Evolutionary conservation across 2,113 vertebrate genomes (phyloP), one percentile per base, ranked within the genome.

Genomic region (Cyphomyrus plagiostoma): DNA sequence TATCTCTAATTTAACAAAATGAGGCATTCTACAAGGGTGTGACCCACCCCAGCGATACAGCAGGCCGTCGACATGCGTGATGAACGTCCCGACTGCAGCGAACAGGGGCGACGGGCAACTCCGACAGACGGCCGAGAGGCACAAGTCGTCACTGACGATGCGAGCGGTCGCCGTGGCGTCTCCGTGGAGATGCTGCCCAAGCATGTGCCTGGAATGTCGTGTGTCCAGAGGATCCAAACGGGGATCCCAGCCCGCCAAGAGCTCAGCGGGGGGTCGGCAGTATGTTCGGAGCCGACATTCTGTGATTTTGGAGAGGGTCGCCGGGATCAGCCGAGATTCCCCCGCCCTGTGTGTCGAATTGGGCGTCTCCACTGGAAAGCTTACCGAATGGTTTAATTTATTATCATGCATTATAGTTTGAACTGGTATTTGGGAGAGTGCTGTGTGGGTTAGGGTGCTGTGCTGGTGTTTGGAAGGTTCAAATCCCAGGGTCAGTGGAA

Each of bases 281-380:
- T 95, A 95, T 95, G 95, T 95, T 96, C 95, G 94, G 94, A 95
- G 93, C 95, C 96, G 96, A 96, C 96, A 96, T 96, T 96, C 45
- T 96, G 95, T 94, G 94, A 94, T 94, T 94, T 93, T 94, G 95
- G 94, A 96, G 95, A 93, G 94, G 93, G 93, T 94, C 95, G 94
- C 95, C 93, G 94, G 90, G 87, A 94, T 93, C 93, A 93, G 93
- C 93, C 93, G 94, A 92, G 93, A 93, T 94, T 93, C 92, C 88
- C 21, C 48, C 66, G 3, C 62, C 62, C 62, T 11, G 8, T 4
- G 62, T 4, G 62, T 3, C n/a, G n/a, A 30, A 26, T 30, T 11
- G 62, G 10, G 9, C n/a, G 9, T 66, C 62, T 66, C 26, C 62
- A 30, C 62, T 9, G 58, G 23, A 66, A 66, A 66, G 23, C 58